Base-by-base conservation (phyloP, 2,888 invertebrate species). In the Troides aeacus region DNA sequence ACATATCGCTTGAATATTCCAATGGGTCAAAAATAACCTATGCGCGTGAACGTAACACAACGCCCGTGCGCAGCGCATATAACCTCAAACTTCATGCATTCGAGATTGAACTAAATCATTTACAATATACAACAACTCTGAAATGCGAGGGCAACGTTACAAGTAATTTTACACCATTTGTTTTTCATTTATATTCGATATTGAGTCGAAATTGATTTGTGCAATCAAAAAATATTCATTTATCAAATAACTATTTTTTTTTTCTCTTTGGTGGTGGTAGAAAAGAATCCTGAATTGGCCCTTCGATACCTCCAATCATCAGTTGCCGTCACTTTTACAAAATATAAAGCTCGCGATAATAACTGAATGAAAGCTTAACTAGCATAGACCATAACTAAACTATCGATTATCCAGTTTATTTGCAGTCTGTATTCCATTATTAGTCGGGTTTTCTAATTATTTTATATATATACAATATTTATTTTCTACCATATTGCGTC, bases 401-500 rank as follows among this genome's bases (percentile, higher is more conserved):
- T 89, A 90, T 88, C 86, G 84, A 85, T 85, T 85, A 86, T 84
- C 86, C 87, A 88, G 90, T 88, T 87, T 81, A 77, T 64, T 87
- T 83, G 87, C 92, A 90, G 92, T 92, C 92, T 88, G 91, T 89
- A 88, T 88, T 53, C 84, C 84, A 84, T 87, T 88, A 88, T 87
- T 86, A 88, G 85, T 89, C 86, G 81, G 85, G 86, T 85, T 83
- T 46, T 86, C 88, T 89, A 90, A 86, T 77, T 53, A 53, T 81
- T 86, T 84, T 92, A 92, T 92, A 83, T 92, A 92, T 92, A 83
- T 92, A 92, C 92, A 92, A 88, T 90, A 92, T 92, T 92, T 92
- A 92, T 92, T 92, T 88, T 84, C 92, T 92, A 92, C 88, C 92
- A 92, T 92, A 92, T 92, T 92, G 92, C 92, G 92, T 92, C 86